A percentile compares a stretch with the other conserved stretches of the same genome.
Conservation (phyloP, 1,140 invertebrate genomes). For the Cryptotermes secundus region DNA sequence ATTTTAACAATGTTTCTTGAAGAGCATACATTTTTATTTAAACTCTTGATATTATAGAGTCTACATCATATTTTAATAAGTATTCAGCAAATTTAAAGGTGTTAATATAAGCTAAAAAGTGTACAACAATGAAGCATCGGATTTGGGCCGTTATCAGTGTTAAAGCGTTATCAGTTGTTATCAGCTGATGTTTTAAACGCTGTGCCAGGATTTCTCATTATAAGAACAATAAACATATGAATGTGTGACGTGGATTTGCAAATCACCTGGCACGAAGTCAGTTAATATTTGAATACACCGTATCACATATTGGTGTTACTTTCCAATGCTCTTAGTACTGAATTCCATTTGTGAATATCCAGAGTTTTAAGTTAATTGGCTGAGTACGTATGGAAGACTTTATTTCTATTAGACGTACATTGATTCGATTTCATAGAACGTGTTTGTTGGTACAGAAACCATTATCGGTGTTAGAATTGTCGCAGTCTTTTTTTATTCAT, state of each 20-base stretch:
- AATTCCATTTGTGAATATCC: background rate
- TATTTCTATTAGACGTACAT: background rate
- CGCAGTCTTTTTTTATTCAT: background rate
- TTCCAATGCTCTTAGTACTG: background rate
- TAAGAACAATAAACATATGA: too few relatives aligned
- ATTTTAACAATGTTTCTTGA: too few relatives aligned
- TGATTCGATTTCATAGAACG: background rate
- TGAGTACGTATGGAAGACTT: background rate
- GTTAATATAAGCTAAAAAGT: background rate
- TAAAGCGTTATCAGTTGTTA: background rate
- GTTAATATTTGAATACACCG: background rate
- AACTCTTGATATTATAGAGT: too few relatives aligned
- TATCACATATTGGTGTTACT: background rate
- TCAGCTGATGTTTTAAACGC: background rate
- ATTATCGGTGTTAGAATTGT: background rate
- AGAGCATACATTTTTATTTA: too few relatives aligned
- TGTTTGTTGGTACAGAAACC: slow-evolving; percentile 8
- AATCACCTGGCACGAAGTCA: background rate
- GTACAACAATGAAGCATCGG: background rate
- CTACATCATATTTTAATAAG: background rate
- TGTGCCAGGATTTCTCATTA: background rate
- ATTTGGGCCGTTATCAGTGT: background rate
- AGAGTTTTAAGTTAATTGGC: background rate
- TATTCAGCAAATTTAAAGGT: background rate
- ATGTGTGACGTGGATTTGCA: too few relatives aligned